These are phyloP conservation scores for Agelas oroides DNA, from an alignment of 37 sponge, comb jelly and placozoan species.

Conservation along the genomic window DNA sequence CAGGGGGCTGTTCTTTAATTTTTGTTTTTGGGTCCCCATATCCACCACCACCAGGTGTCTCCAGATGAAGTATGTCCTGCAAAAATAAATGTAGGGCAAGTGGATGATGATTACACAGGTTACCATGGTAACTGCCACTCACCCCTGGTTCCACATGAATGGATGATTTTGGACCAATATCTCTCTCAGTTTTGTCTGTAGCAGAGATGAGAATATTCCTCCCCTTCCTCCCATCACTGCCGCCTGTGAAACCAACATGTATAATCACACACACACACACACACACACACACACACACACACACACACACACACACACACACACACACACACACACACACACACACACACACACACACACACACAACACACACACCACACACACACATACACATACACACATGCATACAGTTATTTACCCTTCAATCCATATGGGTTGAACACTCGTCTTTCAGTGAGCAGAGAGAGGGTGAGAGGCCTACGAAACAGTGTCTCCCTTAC, in stretches of 20 bases:
- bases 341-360: too few relatives aligned
- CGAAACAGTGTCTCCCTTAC: constrained; percentile 87
- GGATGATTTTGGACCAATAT: constrained; percentile 78
- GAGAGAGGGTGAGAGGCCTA: constrained; percentile 70
- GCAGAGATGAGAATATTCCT: constrained; percentile 71
- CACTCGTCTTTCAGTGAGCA: constrained; percentile 88
- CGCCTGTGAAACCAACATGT: constrained; percentile 68
- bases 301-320: too few relatives aligned
- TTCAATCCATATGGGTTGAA: constrained; percentile 88
- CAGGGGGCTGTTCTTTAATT: not conserved
- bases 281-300: too few relatives aligned
- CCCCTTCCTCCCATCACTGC: constrained; percentile 74
- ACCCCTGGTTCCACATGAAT: constrained; percentile 80
- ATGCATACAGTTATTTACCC: constrained; percentile 39
- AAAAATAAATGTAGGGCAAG: too few relatives aligned
- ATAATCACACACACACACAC: not conserved
- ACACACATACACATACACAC: too few relatives aligned
- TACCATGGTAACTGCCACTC: too few relatives aligned
- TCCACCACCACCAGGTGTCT: constrained; percentile 97
- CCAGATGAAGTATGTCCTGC: constrained; percentile 79
- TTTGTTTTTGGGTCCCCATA: constrained; percentile 59
- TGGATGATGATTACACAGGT: too few relatives aligned
- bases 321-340: too few relatives aligned
- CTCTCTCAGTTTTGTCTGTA: constrained; percentile 49
- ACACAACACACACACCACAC: too few relatives aligned